A percentile compares a stretch with the other conserved stretches of the same genome.
Conservation (phyloP, 1,140 invertebrate genomes). For the Drosophila repleta region DNA sequence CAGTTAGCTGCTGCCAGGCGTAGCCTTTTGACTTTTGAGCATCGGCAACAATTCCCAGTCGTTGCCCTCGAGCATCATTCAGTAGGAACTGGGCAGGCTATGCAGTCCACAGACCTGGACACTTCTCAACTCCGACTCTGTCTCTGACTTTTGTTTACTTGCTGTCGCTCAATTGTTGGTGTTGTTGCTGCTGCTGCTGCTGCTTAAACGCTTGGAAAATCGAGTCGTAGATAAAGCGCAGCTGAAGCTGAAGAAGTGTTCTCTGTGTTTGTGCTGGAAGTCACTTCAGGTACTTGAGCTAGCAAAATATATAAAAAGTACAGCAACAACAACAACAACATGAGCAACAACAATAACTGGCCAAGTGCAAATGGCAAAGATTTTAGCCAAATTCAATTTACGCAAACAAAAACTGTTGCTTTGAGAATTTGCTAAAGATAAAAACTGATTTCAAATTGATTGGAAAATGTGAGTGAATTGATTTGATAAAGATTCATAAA, state of each 20-base stretch:
- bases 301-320: slow-evolving; percentile 24
- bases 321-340: neutral
- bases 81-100: slow-evolving; percentile 29
- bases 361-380: slow-evolving; percentile 11
- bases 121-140: neutral
- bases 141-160: slow-evolving; percentile 61
- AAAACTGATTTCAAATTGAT: too few relatives aligned
- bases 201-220: slow-evolving; percentile 75
- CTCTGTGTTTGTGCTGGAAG: slow-evolving; percentile 56
- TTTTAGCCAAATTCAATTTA: slow-evolving; percentile 25
- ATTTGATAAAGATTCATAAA: neutral
- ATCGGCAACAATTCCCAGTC: slow-evolving; percentile 52
- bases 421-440: neutral
- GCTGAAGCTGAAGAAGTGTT: slow-evolving; percentile 63
- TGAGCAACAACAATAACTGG: neutral
- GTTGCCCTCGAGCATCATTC: slow-evolving; percentile 74
- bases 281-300: slow-evolving; percentile 40
- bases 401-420: neutral
- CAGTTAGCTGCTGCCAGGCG: slow-evolving; percentile 64
- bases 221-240: slow-evolving; percentile 69
- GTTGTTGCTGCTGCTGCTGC: slow-evolving; percentile 56
- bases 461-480: too few relatives aligned
- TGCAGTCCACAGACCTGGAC: slow-evolving; percentile 1
- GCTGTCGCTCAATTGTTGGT: slow-evolving; percentile 20
- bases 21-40: slow-evolving; percentile 76